Percentiles rank a stretch among this genome's conserved stretches.
These are phyloP conservation scores for Athalia circularis DNA, from an alignment of 2,888 invertebrate species.

Conservation along the genomic window DNA sequence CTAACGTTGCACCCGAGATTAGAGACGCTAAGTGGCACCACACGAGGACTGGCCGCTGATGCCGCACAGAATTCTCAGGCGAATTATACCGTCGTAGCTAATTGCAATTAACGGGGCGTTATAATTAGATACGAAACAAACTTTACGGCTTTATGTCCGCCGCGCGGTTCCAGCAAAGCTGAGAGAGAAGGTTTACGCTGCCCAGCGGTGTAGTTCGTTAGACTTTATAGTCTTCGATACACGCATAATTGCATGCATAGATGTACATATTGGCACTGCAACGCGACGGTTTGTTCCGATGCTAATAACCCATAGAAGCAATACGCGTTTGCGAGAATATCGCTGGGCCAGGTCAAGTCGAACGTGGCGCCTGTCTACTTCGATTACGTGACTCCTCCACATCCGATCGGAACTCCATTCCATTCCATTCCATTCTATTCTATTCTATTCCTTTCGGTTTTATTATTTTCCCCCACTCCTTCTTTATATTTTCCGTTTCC, in stretches of 20 bases:
- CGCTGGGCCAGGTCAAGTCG: slow-evolving; percentile 28
- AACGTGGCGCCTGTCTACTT: slow-evolving; percentile 5
- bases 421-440: slow-evolving; percentile 30
- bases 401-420: slow-evolving; percentile 42
- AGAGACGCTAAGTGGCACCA: not conserved
- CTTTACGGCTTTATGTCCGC: not conserved
- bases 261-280: no score
- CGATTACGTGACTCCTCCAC: slow-evolving; percentile 23
- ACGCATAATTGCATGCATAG: not conserved
- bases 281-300: no score
- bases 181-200: not conserved
- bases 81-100: slow-evolving; percentile 19
- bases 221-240: not conserved
- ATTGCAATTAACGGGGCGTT: slow-evolving; percentile 34
- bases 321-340: not conserved
- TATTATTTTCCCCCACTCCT: not conserved
- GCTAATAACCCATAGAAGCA: slow-evolving; percentile 4
- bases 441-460: slow-evolving; percentile 5
- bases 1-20: not conserved
- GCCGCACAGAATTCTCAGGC: not conserved
- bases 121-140: slow-evolving; percentile 26
- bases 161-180: not conserved
- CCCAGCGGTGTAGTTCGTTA: slow-evolving; percentile 2
- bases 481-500: not conserved
- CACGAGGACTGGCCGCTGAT: not conserved